Base-by-base conservation (phyloP, 2,113 vertebrate species). In the Piprites chloris region DNA sequence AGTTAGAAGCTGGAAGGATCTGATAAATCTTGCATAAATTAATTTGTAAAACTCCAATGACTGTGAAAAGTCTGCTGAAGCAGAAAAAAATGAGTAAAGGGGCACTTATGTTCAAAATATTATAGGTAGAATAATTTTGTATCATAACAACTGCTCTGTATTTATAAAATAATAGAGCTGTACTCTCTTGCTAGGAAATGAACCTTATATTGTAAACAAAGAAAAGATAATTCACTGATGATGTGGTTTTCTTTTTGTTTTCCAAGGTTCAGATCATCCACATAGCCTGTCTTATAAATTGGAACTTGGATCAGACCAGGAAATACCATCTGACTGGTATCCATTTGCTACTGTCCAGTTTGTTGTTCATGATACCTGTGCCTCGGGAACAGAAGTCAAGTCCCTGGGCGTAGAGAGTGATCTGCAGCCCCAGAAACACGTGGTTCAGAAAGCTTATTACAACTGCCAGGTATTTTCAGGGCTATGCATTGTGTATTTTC, bases 291-390 rank as follows among this genome's bases (percentile, higher is more conserved):
- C 98, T 68, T 99, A 99, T 97, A 99, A 99, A 95, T 97, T 99
- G 33, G 99, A 99, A 90, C 98, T 99, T 17, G 99, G 99, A 47
- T 99, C 99, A 32, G 99, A 99, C 97, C 99, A 99, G 96, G 99
- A 99, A 97, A 99, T 99, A 68, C 99, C 99, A 1, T 98, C 94
- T 14, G 98, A 99, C 93, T 99, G 99, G 99, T 98, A 99, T 78
- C 99, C 99, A 6, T 99, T 98, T 89, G 98, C 99, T 86, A 98
- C 98, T 2, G 97, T 99, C 96, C 98, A 99, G 97, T 99, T 99
- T 89, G 98, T 98, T 22, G 89, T 99, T 61, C 98, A 98, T 14
- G 98, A 98, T 9, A 97, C 98, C 6, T 98, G 98, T 19, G 99
- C 98, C 89, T 99, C 99, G 1, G 94, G 98, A 96, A 98, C 99